phyloP scores from a whole-genome alignment of 2,797 vertebrate genomes.

The Liparis tanakae region DNA sequence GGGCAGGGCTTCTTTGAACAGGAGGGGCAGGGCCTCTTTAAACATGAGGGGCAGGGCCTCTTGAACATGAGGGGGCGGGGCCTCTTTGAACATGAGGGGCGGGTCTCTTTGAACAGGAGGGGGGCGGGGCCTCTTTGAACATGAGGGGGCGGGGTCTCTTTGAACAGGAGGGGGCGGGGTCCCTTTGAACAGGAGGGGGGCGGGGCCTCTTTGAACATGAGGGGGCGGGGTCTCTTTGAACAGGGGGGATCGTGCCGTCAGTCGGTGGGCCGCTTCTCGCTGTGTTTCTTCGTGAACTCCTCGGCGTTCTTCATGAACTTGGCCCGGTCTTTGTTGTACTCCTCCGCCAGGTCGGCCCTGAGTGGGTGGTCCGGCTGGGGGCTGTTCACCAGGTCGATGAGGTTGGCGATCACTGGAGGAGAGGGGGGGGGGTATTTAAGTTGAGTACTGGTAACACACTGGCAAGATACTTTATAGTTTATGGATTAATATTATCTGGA shows the following conservation, averaged over 20 bases:
- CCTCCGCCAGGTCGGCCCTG: slow-evolving; percentile 96
- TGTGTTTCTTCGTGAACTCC: slow-evolving; percentile 99
- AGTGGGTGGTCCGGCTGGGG: slow-evolving; percentile 96
- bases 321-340: slow-evolving; percentile 96
- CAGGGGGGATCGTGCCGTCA: slow-evolving; percentile 76
- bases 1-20: too few species aligned
- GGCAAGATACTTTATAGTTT: too few species aligned
- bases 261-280: slow-evolving; percentile 95
- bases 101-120: too few species aligned
- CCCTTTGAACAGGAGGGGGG: slow-evolving; percentile 9
- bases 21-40: slow-evolving; percentile 6
- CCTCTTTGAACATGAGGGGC: neutral
- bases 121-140: slow-evolving; percentile 7
- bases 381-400: slow-evolving; percentile 93
- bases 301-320: slow-evolving; percentile 99
- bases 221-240: neutral
- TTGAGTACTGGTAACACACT: too few species aligned
- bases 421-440: neutral
- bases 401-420: slow-evolving; percentile 91
- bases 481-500: too few species aligned
- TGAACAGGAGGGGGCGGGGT: neutral
- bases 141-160: slow-evolving; percentile 1
- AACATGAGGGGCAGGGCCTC: neutral
- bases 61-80: slow-evolving; percentile 3
- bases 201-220: too few species aligned